Evolutionary conservation across 2,888 invertebrate genomes (phyloP).

Genomic region (Trissolcus brochymenae): DNA sequence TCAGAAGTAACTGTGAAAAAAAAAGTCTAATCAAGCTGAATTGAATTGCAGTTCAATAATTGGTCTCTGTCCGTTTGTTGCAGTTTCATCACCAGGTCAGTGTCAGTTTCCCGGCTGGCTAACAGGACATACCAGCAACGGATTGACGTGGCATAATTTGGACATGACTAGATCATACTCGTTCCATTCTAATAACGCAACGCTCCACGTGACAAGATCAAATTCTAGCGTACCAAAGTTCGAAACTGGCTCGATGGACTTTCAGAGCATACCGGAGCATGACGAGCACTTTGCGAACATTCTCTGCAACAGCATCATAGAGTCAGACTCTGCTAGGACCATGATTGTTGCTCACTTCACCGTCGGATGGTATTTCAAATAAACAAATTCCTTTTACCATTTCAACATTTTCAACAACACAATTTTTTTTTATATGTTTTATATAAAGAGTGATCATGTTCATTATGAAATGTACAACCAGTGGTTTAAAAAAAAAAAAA

Average conservation of each 20-base stretch:
- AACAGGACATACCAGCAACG: constrained; percentile 81
- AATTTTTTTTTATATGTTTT: too few species aligned
- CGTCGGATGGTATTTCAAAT: constrained; percentile 82
- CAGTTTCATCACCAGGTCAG: constrained; percentile 84
- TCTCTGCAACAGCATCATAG: constrained; percentile 73
- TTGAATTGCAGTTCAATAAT: background rate
- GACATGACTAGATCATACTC: constrained; percentile 91
- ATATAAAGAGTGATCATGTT: too few species aligned
- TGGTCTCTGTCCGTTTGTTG: constrained; percentile 63
- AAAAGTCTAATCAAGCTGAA: too few species aligned
- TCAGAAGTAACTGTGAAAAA: too few species aligned
- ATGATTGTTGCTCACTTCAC: constrained; percentile 84
- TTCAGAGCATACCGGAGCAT: constrained; percentile 69
- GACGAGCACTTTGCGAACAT: constrained; percentile 74
- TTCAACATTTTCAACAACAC: background rate
- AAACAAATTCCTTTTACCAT: constrained; percentile 8
- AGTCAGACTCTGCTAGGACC: constrained; percentile 74
- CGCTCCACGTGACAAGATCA: constrained; percentile 81
- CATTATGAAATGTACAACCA: too few species aligned
- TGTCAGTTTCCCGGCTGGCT: constrained; percentile 94
- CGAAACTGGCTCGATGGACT: constrained; percentile 66
- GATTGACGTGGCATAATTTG: constrained; percentile 87
- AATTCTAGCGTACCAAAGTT: constrained; percentile 70
- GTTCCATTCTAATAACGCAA: constrained; percentile 89
- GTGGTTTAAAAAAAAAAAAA: too few species aligned